These are phyloP conservation scores for Macrophya annulata DNA, from an alignment of 2,888 invertebrate genomes.

Conservation along the genomic window DNA sequence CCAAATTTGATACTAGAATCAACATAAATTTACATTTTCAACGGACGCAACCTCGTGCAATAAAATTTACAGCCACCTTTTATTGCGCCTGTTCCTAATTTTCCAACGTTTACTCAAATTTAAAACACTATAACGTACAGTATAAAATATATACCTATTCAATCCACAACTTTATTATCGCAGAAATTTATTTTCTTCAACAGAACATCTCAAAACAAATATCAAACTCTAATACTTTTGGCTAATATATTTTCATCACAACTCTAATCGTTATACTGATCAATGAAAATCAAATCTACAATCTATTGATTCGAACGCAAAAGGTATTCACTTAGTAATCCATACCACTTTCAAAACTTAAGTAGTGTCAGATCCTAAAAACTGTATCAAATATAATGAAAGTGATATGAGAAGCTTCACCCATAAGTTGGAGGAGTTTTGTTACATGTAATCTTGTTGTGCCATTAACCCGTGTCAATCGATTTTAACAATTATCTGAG, in stretches of 20 bases:
- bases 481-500: constrained; percentile 1
- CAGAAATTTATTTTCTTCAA: not conserved
- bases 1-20: constrained; percentile 31
- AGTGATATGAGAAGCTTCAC: not conserved
- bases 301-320: not conserved
- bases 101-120: not conserved
- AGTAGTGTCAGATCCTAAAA: too few relatives aligned
- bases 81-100: not conserved
- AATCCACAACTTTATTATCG: not conserved
- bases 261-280: not conserved
- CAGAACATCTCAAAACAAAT: not conserved
- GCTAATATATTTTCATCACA: not conserved
- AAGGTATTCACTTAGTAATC: not conserved
- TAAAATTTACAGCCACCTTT: constrained; percentile 20
- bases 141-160: not conserved
- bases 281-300: not conserved
- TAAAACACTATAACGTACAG: not conserved
- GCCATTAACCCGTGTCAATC: not conserved
- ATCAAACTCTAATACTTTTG: not conserved
- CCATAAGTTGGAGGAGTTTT: not conserved
- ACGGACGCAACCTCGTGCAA: not conserved
- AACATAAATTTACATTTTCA: constrained; percentile 50
- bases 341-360: not conserved
- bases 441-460: not conserved
- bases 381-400: too few relatives aligned